Evolutionary conservation across 1,140 invertebrate species (phyloP), one percentile per base, ranked within the genome.

Genomic region (Papilio machaon): DNA sequence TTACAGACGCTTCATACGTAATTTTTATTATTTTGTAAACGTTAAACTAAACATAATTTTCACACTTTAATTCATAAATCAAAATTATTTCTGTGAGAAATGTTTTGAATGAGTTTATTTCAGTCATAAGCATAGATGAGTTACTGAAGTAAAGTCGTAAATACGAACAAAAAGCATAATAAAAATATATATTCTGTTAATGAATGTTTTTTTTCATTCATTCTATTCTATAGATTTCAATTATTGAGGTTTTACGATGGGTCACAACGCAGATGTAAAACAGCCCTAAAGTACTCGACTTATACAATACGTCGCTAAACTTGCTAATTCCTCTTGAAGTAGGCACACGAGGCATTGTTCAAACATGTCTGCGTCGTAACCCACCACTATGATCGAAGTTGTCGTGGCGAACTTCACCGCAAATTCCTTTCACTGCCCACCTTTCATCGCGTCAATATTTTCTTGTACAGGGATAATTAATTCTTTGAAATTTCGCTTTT

Each of bases 281-380:
- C 47, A 1, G 15, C n/a, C 74, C 46, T 76, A 49, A 76, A 23
- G 46, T 52, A 47, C 15, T 5, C 5, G 9, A 67, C 70, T 43
- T n/a, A 76, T 52, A 76, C 74, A 76, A 76, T 76, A 47, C 46
- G 74, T 19, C 73, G 73, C 73, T 46, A 76, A 76, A 76, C 74
- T 23, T 47, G 46, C 74, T 76, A 76, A 76, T 76, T 76, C 23
- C 43, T 47, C 7, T 46, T 43, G 7, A 4, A n/a, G 8, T 46
- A 19, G 43, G 19, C 73, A 64, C 60, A 75, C 73, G 73, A 76
- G 46, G 74, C 46, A 76, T 76, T 76, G 74, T 76, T 76, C 47
- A 76, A 52, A 76, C 74, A 76, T 52, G 74, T n/a, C 19, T 47
- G 46, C 74, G 74, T 30, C n/a, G 30, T 76, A 76, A 75, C 73